phyloP scores from a whole-genome alignment of 2,797 vertebrate species.

The Silurus aristotelis region DNA sequence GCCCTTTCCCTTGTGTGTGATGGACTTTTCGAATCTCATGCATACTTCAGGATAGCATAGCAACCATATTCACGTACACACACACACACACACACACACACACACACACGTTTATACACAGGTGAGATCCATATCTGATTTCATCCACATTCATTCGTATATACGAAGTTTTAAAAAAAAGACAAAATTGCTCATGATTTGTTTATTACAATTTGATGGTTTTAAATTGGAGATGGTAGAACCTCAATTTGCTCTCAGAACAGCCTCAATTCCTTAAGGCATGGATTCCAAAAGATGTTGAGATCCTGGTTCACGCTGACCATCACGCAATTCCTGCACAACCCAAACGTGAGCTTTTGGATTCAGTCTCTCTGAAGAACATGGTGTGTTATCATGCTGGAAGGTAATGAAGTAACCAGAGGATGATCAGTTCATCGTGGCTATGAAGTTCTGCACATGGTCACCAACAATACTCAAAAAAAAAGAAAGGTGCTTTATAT shows the following conservation, averaged over 20 bases:
- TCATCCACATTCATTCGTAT: background rate
- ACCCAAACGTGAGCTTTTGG: too few species aligned
- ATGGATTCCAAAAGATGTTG: background rate
- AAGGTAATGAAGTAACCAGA: too few species aligned
- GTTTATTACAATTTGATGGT: background rate
- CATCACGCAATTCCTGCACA: background rate
- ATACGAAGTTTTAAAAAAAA: background rate
- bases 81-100: background rate
- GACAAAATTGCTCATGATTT: background rate
- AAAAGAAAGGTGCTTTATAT: too few species aligned
- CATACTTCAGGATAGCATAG: constrained; percentile 51
- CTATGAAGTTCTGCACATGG: too few species aligned
- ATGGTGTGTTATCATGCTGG: too few species aligned
- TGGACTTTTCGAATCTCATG: constrained; percentile 47
- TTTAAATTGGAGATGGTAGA: background rate
- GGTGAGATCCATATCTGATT: background rate
- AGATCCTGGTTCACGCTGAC: background rate
- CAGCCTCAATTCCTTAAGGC: background rate
- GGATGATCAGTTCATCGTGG: too few species aligned
- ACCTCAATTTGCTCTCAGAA: background rate
- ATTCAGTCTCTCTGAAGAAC: too few species aligned
- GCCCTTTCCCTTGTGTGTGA: constrained; percentile 49
- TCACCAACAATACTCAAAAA: too few species aligned
- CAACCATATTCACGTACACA: background rate
- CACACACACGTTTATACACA: background rate